Conservation (phyloP, 2,888 invertebrate species). For the Entomobrya multifasciata region DNA sequence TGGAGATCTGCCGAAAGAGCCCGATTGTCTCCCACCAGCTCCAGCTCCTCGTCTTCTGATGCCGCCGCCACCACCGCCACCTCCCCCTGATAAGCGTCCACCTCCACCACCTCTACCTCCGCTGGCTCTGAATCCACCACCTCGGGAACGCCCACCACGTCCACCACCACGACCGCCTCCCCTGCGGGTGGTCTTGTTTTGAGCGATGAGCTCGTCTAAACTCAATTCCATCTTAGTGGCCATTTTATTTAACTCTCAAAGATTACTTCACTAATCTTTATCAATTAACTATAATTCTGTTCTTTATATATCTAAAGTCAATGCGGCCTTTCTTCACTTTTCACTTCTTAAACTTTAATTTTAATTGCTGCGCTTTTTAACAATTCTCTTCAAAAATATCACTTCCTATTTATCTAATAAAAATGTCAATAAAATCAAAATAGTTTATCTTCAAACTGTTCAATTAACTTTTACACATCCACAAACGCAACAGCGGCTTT, state of each 20-base stretch:
- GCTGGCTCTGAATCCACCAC: conserved; percentile 82
- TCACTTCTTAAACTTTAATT: no score
- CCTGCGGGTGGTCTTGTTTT: conserved; percentile 84
- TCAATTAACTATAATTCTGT: conserved; percentile 4
- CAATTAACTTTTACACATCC: no score
- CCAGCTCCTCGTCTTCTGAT: conserved; percentile 40
- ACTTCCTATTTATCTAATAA: no score
- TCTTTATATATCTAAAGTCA: no score
- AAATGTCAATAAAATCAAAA: no score
- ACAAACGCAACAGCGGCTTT: no score
- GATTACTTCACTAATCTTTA: neutral
- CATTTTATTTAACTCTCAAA: no score
- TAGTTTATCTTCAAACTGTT: no score
- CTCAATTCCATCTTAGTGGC: conserved; percentile 98
- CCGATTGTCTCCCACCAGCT: conserved; percentile 55
- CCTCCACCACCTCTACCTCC: conserved; percentile 81
- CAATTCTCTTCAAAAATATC: no score
- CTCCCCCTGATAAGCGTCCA: conserved; percentile 82
- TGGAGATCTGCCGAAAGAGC: conserved; percentile 74
- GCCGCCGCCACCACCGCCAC: conserved; percentile 85
- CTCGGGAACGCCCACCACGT: conserved; percentile 83
- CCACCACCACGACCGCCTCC: conserved; percentile 81
- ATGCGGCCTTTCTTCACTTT: no score
- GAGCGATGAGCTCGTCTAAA: conserved; percentile 96
- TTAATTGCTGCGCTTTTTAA: no score